Conservation (phyloP, 2,797 vertebrate genomes). For the Fundulus diaphanus region DNA sequence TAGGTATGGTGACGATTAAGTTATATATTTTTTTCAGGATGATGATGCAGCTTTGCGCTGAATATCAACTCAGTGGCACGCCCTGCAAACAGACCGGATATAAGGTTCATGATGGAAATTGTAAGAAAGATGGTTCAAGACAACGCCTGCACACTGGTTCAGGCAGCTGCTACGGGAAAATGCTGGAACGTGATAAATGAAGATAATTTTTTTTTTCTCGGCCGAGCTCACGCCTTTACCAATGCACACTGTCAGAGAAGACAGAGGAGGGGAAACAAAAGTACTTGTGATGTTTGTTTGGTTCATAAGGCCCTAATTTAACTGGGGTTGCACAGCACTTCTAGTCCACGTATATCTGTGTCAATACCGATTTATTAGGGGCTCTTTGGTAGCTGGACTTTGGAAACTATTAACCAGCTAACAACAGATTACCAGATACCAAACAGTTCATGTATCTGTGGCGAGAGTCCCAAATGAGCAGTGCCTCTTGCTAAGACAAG, state of each 20-base stretch:
- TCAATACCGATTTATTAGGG: background rate
- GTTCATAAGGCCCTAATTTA: background rate
- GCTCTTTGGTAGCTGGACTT: background rate
- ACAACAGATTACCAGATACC: background rate
- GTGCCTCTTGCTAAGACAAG: background rate
- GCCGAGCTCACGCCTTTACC: background rate
- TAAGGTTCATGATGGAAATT: background rate
- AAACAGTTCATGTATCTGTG: background rate
- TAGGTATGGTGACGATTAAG: background rate
- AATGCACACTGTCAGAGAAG: background rate
- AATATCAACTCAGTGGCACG: background rate
- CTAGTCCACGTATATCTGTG: background rate
- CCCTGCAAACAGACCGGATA: background rate
- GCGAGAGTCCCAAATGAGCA: background rate
- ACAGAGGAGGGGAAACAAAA: background rate
- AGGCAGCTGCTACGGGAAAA: background rate
- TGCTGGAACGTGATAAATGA: background rate
- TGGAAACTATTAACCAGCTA: background rate
- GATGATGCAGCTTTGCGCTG: background rate
- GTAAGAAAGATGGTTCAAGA: background rate
- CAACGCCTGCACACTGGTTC: background rate
- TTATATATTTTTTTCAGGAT: background rate
- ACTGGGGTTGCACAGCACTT: background rate
- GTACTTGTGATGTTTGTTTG: background rate
- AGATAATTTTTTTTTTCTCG: background rate